Base-by-base conservation (phyloP, 2,113 vertebrate genomes). In the Turnix velox region DNA sequence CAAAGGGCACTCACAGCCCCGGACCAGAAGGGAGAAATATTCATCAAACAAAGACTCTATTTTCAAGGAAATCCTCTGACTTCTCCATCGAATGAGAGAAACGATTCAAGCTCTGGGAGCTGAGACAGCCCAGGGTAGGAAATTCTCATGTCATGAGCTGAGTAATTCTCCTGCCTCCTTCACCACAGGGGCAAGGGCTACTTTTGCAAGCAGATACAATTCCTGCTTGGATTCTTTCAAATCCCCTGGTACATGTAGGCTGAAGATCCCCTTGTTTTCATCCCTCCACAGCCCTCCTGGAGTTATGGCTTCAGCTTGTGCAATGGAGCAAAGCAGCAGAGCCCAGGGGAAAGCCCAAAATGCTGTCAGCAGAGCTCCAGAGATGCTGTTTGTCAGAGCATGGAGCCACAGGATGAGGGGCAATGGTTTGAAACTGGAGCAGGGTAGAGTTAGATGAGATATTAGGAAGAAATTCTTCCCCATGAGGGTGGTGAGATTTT, bases 11-110 rank as follows among this genome's bases (percentile, higher is more conserved):
- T 82, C 30, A 75, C 61, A 90, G 86, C 69, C 73, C 90, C 2
- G 0, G 4, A 31, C 24, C 80, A 77, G 90, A 31, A 5, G 18
- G 77, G 6, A 87, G 86, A 78, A 94, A 81, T 63, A 77, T 78
- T 88, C 63, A 8, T 63, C 88, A 79, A 68, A 95, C 88, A 95
- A 95, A 95, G 94, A 24, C 77, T 84, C 84, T 67, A n/a, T 96
- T 96, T 88, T 81, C 61, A 86, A 72, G 84, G 68, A 87, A 94
- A 87, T 37, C 57, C 61, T 95, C 77, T 2, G 18, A 76, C 49
- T 84, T 83, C 39, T 68, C 69, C 33, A 10, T 62, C 5, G 0
- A 55, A 92, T 85, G 88, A 92, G 78, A 92, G 81, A 18, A 87
- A 58, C 20, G 45, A 88, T 90, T 93, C 77, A 90, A 49, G 74